Conservation (phyloP, 2,888 invertebrate genomes). For the Lasioglossum lativentre region DNA sequence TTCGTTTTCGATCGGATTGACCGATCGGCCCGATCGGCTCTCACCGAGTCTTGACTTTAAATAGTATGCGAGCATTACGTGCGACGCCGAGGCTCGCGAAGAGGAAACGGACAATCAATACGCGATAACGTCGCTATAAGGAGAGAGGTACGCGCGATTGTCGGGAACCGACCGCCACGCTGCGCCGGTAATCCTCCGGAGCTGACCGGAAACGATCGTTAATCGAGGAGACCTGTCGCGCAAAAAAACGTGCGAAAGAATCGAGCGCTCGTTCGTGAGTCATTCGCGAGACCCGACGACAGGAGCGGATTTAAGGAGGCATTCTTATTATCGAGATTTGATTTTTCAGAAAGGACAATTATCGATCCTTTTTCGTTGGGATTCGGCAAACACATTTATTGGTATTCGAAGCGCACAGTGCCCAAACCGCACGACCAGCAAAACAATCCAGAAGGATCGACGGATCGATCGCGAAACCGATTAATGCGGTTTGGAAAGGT, state of each 20-base stretch:
- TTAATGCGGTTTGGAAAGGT: conserved; percentile 27
- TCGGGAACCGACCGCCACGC: conserved; percentile 39
- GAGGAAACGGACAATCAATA: conserved; percentile 21
- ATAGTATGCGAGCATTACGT: conserved; percentile 4
- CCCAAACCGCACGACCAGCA: not conserved
- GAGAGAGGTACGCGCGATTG: conserved; percentile 29
- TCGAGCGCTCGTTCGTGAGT: conserved; percentile 67
- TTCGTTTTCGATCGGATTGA: not conserved
- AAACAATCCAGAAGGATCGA: not conserved
- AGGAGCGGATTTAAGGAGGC: conserved; percentile 55
- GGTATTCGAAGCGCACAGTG: not conserved
- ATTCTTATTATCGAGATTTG: not conserved
- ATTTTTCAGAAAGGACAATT: too few species aligned
- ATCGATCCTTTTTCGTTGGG: not conserved
- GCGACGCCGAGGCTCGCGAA: not conserved
- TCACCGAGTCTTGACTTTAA: not conserved
- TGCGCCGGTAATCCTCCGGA: conserved; percentile 21
- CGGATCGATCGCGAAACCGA: not conserved
- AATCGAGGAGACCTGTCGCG: conserved; percentile 74
- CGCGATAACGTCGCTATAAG: conserved; percentile 27
- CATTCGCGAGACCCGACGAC: conserved; percentile 59
- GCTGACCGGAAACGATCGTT: conserved; percentile 74
- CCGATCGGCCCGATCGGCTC: not conserved
- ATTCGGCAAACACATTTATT: not conserved
- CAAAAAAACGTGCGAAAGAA: conserved; percentile 79